Evolutionary conservation across 2,113 vertebrate genomes (phyloP).

Genomic region (Campylorhamphus procurvoides): DNA sequence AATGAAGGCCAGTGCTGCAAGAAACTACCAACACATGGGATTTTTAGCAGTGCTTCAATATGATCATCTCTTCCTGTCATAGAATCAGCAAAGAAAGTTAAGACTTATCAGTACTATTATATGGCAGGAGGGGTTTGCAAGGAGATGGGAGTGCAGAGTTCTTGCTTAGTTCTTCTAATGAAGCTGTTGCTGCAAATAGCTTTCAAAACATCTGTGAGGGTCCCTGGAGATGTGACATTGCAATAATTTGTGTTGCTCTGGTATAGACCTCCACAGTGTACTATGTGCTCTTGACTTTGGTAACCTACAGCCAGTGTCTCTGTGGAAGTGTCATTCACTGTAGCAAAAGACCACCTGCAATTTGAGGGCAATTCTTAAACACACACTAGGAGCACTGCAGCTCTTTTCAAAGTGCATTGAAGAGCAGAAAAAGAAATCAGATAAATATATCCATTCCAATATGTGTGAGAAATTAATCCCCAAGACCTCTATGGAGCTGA

Average conservation of each 20-base stretch:
- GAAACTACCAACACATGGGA: neutral
- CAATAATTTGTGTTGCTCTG: neutral
- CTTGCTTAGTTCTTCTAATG: neutral
- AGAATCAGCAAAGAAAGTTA: neutral
- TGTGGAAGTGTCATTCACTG: neutral
- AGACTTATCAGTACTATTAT: neutral
- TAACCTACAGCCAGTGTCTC: neutral
- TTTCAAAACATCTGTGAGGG: neutral
- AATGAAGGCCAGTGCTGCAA: neutral
- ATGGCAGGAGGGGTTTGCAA: neutral
- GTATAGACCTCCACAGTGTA: neutral
- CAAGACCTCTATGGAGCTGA: neutral
- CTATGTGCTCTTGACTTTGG: neutral
- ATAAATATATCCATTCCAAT: neutral
- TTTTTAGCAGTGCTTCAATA: neutral
- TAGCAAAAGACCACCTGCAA: neutral
- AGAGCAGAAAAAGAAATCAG: neutral
- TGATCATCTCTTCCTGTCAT: neutral
- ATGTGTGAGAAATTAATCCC: slow-evolving; percentile 5
- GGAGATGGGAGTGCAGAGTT: neutral
- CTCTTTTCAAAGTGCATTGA: neutral
- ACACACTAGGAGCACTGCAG: neutral
- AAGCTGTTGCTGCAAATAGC: neutral
- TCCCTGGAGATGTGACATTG: neutral
- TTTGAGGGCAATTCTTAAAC: neutral